Conservation (phyloP, 2,113 vertebrate species). For the Lota lota region DNA sequence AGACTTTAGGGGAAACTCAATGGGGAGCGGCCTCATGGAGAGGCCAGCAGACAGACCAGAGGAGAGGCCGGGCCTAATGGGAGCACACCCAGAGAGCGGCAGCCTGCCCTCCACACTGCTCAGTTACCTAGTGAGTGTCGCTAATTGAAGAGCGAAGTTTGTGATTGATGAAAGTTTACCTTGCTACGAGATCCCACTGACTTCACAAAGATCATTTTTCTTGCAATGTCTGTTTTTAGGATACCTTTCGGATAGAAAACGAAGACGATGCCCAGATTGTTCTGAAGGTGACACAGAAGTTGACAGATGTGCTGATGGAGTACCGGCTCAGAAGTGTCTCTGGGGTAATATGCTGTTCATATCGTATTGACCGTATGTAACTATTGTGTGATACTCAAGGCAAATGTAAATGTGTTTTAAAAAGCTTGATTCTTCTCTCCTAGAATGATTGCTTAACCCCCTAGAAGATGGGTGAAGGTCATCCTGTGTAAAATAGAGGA, state of each 20-base stretch:
- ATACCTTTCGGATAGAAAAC: slow-evolving; percentile 74
- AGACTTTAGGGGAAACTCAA: slow-evolving; percentile 31
- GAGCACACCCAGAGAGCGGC: slow-evolving; percentile 34
- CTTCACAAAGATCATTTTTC: background rate
- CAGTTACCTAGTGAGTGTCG: slow-evolving; percentile 62
- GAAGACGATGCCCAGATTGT: slow-evolving; percentile 76
- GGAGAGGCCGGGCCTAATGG: slow-evolving; percentile 43
- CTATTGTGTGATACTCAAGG: too few relatives aligned
- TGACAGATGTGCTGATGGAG: slow-evolving; percentile 79
- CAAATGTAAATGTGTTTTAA: too few relatives aligned
- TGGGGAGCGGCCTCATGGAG: slow-evolving; percentile 11
- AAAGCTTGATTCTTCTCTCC: too few relatives aligned
- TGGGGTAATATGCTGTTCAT: slow-evolving; percentile 42
- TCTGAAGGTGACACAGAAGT: slow-evolving; percentile 78
- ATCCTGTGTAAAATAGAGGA: too few relatives aligned
- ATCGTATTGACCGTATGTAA: too few relatives aligned
- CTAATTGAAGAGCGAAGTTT: background rate
- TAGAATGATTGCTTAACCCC: too few relatives aligned
- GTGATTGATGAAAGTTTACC: background rate
- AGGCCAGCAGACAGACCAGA: slow-evolving; percentile 11
- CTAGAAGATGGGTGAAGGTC: too few relatives aligned
- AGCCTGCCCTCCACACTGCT: slow-evolving; percentile 63
- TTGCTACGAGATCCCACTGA: background rate
- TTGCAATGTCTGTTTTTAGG: slow-evolving; percentile 43
- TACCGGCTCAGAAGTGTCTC: slow-evolving; percentile 73